Percentiles rank a stretch among this genome's conserved stretches.
Evolutionary conservation across 2,888 invertebrate genomes (phyloP).

Genomic region (Alentia gelatinosa): DNA sequence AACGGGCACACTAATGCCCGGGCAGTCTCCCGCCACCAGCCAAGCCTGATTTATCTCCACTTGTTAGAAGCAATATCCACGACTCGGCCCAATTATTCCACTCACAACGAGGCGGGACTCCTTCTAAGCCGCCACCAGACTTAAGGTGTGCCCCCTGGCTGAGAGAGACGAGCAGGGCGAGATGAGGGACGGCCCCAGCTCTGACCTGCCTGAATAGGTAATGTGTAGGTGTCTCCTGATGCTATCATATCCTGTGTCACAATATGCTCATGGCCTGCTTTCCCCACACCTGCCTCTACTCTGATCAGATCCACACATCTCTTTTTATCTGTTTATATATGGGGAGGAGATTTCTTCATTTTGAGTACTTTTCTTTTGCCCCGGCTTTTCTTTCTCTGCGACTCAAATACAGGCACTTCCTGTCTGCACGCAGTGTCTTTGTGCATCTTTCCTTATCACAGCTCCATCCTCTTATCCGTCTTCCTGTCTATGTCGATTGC

Average conservation of each 20-base stretch:
- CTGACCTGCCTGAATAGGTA: neutral
- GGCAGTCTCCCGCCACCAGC: neutral
- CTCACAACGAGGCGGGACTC: neutral
- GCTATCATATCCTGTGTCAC: neutral
- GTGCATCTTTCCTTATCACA: too few relatives aligned
- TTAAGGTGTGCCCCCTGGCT: neutral
- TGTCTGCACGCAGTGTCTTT: too few relatives aligned
- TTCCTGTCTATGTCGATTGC: too few relatives aligned
- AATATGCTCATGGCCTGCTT: too few relatives aligned
- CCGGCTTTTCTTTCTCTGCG: too few relatives aligned
- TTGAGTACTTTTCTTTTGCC: too few relatives aligned
- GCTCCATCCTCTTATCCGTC: too few relatives aligned
- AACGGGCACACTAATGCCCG: neutral
- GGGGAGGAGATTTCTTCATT: too few relatives aligned
- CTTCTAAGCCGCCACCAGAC: neutral
- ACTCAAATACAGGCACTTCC: too few relatives aligned
- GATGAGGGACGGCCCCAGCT: neutral
- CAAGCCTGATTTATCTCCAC: neutral
- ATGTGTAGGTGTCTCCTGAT: neutral
- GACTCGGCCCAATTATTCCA: neutral
- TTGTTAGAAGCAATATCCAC: slow-evolving; percentile 15
- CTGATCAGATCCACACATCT: too few relatives aligned
- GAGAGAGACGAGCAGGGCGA: neutral
- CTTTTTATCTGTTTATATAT: too few relatives aligned
- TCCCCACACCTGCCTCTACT: too few relatives aligned